These are phyloP conservation scores for Protobothrops mucrosquamatus DNA, from an alignment of 2,113 vertebrate species.

Conservation along the genomic window DNA sequence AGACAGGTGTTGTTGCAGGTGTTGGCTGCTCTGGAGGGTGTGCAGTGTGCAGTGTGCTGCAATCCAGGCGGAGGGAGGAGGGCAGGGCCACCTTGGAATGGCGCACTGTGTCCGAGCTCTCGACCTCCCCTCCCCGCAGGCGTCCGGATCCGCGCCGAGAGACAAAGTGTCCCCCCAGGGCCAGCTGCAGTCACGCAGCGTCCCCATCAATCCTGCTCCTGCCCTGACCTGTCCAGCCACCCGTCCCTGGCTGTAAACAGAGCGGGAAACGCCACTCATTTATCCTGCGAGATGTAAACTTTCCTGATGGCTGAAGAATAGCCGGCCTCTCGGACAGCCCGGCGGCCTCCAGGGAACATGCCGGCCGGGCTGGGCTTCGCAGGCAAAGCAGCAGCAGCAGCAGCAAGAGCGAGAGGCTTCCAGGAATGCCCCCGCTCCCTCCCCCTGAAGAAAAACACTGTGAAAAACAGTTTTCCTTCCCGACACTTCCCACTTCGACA, in stretches of 20 bases:
- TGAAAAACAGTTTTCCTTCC: background rate
- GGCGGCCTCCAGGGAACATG: background rate
- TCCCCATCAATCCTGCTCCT: background rate
- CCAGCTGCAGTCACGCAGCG: background rate
- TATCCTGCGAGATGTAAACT: conserved; percentile 25
- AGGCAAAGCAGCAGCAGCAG: background rate
- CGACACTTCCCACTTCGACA: background rate
- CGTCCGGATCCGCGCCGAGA: background rate
- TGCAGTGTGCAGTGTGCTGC: too few relatives aligned
- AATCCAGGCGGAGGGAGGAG: background rate
- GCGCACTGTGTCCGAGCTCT: background rate
- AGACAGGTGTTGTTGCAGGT: background rate
- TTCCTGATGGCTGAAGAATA: conserved; percentile 30
- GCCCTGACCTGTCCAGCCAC: background rate
- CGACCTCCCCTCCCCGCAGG: background rate
- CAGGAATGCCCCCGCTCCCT: background rate
- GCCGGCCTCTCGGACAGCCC: background rate
- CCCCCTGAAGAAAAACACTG: background rate
- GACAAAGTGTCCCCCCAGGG: background rate
- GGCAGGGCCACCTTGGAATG: background rate
- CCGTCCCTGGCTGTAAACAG: conserved; percentile 16
- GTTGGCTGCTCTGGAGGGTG: too few relatives aligned
- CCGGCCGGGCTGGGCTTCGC: background rate
- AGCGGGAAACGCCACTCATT: background rate
- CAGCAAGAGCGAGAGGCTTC: background rate